phyloP scores from a whole-genome alignment of 2,888 invertebrate species.

The Deilephila elpenor region DNA sequence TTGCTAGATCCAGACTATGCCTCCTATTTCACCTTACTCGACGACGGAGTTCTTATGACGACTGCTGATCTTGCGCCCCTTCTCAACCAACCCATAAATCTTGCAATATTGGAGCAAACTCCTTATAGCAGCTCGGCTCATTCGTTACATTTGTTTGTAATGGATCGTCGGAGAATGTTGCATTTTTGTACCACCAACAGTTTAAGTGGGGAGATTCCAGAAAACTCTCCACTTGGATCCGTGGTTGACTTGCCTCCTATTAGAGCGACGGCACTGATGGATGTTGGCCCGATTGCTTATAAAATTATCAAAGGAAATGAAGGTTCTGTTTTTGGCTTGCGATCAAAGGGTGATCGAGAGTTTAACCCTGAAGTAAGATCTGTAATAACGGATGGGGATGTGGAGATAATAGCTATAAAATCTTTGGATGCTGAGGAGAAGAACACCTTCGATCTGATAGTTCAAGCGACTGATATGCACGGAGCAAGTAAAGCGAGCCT shows the following conservation, averaged over 20 bases:
- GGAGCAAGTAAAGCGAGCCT: constrained; percentile 92
- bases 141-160: constrained; percentile 91
- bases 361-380: constrained; percentile 78
- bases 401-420: constrained; percentile 90
- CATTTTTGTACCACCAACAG: constrained; percentile 88
- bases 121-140: constrained; percentile 92
- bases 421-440: constrained; percentile 92
- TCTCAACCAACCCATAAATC: constrained; percentile 91
- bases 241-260: constrained; percentile 89
- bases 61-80: constrained; percentile 93
- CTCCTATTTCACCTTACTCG: constrained; percentile 93
- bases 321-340: constrained; percentile 89
- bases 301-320: constrained; percentile 91
- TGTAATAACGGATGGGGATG: constrained; percentile 86
- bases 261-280: constrained; percentile 88
- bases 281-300: constrained; percentile 89
- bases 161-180: constrained; percentile 92
- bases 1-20: constrained; percentile 91
- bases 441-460: constrained; percentile 88
- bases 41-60: constrained; percentile 95
- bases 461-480: constrained; percentile 92
- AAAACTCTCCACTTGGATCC: constrained; percentile 90
- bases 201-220: constrained; percentile 88
- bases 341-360: constrained; percentile 81
- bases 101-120: constrained; percentile 92